Base-by-base conservation (phyloP, 2,113 vertebrate genomes). In the Hemibagrus wyckioides region DNA sequence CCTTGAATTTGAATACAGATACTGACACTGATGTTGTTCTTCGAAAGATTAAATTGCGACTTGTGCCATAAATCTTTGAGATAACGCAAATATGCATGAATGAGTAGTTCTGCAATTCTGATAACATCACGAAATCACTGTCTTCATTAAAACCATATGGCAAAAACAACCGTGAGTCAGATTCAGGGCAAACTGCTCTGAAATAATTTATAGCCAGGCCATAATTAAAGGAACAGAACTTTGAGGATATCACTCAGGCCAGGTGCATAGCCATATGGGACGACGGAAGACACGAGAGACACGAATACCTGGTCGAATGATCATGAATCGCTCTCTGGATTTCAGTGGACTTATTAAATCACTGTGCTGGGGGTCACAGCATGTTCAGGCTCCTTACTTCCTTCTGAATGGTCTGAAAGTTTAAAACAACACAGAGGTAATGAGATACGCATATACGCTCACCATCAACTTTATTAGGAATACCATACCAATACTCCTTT, bases 131-230 rank as follows among this genome's bases (percentile, higher is more conserved):
- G 69, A 88, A 30, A 41, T 71, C 23, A 52, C 63, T 80, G 63
- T 87, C 71, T 52, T 79, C 19, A 90, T 90, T 83, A 87, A 79
- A 87, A 90, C 87, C 89, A 90, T 85, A 89, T 90, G 89, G 80
- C 28, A 57, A 85, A 75, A 77, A 71, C n/a, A 67, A 82, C 85
- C 13, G 2, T 14, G 56, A 67, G 83, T 87, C 82, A 86, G 54
- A 57, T 65, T 73, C 75, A n/a, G 11, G 56, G 52, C 54, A 77
- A 80, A 69, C 54, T 84, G 82, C 33, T 54, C 19, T 9, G 17
- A 36, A 52, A 39, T 85, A 61, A 90, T 88, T 88, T 88, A 90
- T 69, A 28, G 79, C 59, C 44, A 73, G 33, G 30, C 3, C 63
- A 30, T 87, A 87, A 89, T 85, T 85, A 80, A 88, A 82, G 56